Evolutionary conservation across 2,797 vertebrate species (phyloP).

Genomic region (Melanotaenia trifasciata): DNA sequence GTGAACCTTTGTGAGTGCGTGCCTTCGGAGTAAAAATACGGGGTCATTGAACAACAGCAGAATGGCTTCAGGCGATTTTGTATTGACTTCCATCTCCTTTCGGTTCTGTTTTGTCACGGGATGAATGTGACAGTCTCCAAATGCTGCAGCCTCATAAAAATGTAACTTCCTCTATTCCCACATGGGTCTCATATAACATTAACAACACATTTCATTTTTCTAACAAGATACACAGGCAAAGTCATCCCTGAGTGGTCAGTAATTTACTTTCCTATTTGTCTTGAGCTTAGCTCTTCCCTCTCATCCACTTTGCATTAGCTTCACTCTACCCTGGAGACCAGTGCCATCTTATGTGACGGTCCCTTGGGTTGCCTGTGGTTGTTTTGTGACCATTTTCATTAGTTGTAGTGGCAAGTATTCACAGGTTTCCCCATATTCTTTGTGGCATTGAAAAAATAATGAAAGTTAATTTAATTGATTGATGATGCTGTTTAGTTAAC

Average conservation of each 20-base stretch:
- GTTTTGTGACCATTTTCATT: slow-evolving; percentile 46
- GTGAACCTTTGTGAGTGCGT: slow-evolving; percentile 29
- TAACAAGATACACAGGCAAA: slow-evolving; percentile 44
- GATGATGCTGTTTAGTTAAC: not conserved
- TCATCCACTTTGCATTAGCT: slow-evolving; percentile 64
- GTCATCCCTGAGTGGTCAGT: slow-evolving; percentile 51
- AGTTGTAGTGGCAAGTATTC: slow-evolving; percentile 23
- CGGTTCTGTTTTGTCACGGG: slow-evolving; percentile 26
- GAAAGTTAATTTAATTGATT: not conserved
- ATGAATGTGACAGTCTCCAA: slow-evolving; percentile 10
- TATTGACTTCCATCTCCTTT: slow-evolving; percentile 56
- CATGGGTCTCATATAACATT: not conserved
- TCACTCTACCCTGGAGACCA: slow-evolving; percentile 48
- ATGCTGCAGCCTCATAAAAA: not conserved
- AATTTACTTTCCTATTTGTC: slow-evolving; percentile 67
- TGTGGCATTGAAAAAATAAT: not conserved
- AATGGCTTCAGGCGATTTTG: slow-evolving; percentile 35
- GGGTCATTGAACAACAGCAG: slow-evolving; percentile 53
- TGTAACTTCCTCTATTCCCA: not conserved
- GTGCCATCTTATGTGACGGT: slow-evolving; percentile 13
- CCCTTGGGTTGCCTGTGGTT: slow-evolving; percentile 34
- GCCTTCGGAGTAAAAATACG: slow-evolving; percentile 55
- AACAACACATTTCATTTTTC: slow-evolving; percentile 47
- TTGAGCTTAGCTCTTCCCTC: slow-evolving; percentile 38
- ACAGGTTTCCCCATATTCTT: not conserved